Evolutionary conservation across 2,888 invertebrate genomes (phyloP), one percentile per base, ranked within the genome.

Genomic region (Lysandra coridon): DNA sequence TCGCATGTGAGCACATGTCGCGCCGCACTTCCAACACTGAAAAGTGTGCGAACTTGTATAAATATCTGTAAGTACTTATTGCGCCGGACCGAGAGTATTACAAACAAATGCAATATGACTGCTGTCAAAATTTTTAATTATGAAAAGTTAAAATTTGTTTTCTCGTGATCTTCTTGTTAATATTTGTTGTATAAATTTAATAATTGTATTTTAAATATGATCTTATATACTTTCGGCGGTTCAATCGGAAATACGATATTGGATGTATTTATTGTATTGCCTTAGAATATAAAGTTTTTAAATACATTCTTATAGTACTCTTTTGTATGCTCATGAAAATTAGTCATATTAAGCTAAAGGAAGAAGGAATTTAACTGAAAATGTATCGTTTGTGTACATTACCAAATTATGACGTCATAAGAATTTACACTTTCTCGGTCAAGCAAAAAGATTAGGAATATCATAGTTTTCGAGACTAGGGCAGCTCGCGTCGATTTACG

Each of bases 381-480:
- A 74, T 40, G 2, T 62, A 33, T 69, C 12, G 14, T 37, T 69
- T 69, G 14, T 69, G 37, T 4, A 30, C 17, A 69, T 14, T 33
- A 69, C 69, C 6, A 69, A 69, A 37, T 37, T 69, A 74, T 74
- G 74, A 74, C n/a, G 44, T 44, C 44, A 75, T 4, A 49, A 75
- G 7, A 44, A 23, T 12, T 75, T 1, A 23, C 12, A 75, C 14
- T 49, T 53, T 33, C 76, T 76, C 76, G 76, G 76, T 76, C 76
- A 1, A 76, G 57, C 76, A 17, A 76, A 57, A 76, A 23, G 53
- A 49, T 57, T 76, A 49, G 76, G 57, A 76, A 76, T 57, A 76
- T 76, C 76, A 76, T 76, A 76, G 76, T 76, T 76, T 76, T 76
- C 76, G n/a, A 33, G 76, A 76, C 76, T 76, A 53, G 53, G 76